Percentiles rank a stretch among this genome's conserved stretches.
These are phyloP conservation scores for Hirtodrosophila cameraria DNA, from an alignment of 2,888 invertebrate species.

Conservation along the genomic window DNA sequence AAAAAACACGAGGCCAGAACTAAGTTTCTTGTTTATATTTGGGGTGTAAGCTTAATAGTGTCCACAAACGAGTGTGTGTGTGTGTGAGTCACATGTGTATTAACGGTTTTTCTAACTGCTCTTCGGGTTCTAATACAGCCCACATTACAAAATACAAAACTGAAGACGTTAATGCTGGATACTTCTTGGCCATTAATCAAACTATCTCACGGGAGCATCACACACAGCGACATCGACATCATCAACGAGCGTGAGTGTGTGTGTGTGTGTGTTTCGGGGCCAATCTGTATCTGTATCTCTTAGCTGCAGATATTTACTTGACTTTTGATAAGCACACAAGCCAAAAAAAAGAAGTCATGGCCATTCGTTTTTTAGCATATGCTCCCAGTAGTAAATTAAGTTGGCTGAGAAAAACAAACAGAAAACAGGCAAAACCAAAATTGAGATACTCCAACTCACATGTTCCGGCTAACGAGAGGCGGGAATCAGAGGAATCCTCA, in stretches of 20 bases:
- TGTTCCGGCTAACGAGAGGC: conserved; percentile 44
- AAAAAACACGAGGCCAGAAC: conserved; percentile 14
- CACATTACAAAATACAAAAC: conserved; percentile 52
- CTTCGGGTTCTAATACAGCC: conserved; percentile 23
- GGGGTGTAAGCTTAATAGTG: conserved; percentile 67
- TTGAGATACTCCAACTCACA: conserved; percentile 48
- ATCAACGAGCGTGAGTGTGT: conserved; percentile 32
- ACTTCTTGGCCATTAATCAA: conserved; percentile 81
- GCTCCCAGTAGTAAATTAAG: conserved; percentile 65
- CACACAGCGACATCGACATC: conserved; percentile 49
- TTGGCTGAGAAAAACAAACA: conserved; percentile 21
- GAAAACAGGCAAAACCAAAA: conserved; percentile 33
- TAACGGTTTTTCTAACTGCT: conserved; percentile 61
- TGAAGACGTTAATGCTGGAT: conserved; percentile 48
- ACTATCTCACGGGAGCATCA: conserved; percentile 83
- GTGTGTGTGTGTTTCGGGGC: conserved; percentile 23
- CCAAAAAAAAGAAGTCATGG: conserved; percentile 36
- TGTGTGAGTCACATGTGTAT: conserved; percentile 50
- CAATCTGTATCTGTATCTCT: conserved; percentile 62
- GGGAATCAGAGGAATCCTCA: conserved; percentile 20
- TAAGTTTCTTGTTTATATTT: conserved; percentile 60
- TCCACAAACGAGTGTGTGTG: conserved; percentile 41
- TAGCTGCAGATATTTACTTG: conserved; percentile 72
- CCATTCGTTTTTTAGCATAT: conserved; percentile 73
- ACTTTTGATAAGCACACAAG: conserved; percentile 55